phyloP scores from a whole-genome alignment of 2,888 invertebrate genomes.

The Heliconius cydno region DNA sequence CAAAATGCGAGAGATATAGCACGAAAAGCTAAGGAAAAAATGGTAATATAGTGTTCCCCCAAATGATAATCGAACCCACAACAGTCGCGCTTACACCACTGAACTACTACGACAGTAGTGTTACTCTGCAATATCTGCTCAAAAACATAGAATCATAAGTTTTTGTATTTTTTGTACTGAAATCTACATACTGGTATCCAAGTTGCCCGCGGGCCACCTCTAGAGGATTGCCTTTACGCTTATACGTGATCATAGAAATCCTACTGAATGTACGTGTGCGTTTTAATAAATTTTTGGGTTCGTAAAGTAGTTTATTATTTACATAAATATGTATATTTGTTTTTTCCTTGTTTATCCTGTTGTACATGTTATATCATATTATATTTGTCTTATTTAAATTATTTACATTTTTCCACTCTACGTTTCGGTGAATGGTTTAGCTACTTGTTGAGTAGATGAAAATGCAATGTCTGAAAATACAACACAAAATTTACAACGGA shows the following conservation, averaged over 20 bases:
- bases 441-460: too few species aligned
- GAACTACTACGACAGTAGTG: too few species aligned
- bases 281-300: constrained; percentile 39
- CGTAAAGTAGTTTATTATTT: constrained; percentile 26
- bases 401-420: too few species aligned
- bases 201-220: constrained; percentile 57
- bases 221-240: constrained; percentile 60
- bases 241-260: constrained; percentile 58
- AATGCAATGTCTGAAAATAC: too few species aligned
- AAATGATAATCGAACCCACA: neutral
- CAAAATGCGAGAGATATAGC: too few species aligned
- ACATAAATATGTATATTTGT: neutral
- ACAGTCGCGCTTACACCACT: neutral
- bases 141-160: neutral
- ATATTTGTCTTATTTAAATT: neutral
- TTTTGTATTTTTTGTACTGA: constrained; percentile 59
- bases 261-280: constrained; percentile 41
- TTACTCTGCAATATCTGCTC: neutral
- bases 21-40: too few species aligned
- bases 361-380: neutral
- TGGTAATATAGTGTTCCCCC: neutral
- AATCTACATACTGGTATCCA: constrained; percentile 54
- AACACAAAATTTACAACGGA: too few species aligned
- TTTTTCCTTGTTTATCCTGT: neutral
- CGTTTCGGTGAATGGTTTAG: too few species aligned